Conservation (phyloP, 2,888 invertebrate species). For the Chymomyza procnemis region DNA sequence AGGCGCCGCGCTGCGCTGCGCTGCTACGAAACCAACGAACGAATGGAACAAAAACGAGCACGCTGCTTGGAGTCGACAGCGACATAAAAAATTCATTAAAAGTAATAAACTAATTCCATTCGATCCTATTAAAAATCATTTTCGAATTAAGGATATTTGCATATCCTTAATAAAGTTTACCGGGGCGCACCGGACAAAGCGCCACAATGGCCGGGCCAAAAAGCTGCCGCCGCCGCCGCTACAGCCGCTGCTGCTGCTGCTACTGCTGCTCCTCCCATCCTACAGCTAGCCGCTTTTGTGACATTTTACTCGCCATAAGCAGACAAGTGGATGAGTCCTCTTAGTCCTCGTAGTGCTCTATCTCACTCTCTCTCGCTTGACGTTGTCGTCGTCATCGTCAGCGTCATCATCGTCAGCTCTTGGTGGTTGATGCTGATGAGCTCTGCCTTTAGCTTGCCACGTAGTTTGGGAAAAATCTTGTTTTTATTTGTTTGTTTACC, state of each 20-base stretch:
- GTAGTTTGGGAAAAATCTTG: constrained; percentile 52
- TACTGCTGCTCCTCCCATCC: neutral
- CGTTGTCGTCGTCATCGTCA: constrained; percentile 2
- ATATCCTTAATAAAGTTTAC: constrained; percentile 76
- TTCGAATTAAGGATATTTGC: constrained; percentile 78
- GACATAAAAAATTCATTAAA: constrained; percentile 78
- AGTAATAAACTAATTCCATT: constrained; percentile 78
- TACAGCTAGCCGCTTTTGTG: constrained; percentile 44
- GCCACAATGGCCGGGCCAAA: neutral
- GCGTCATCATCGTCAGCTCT: constrained; percentile 32
- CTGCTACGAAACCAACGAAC: constrained; percentile 3
- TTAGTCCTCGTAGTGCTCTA: constrained; percentile 12
- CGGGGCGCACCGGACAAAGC: constrained; percentile 38
- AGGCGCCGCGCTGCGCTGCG: too few species aligned
- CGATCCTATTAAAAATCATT: constrained; percentile 78
- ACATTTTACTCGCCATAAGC: constrained; percentile 52
- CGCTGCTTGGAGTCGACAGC: constrained; percentile 44
- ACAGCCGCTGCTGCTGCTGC: neutral
- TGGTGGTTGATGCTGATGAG: constrained; percentile 64
- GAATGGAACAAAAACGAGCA: neutral
- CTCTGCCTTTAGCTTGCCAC: constrained; percentile 6
- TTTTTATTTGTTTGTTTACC: constrained; percentile 72
- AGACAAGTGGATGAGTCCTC: constrained; percentile 65
- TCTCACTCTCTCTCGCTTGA: too few species aligned
- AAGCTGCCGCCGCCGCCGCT: neutral